phyloP scores from a whole-genome alignment of 2,113 vertebrate genomes.

The Odobenus rosmarus region DNA sequence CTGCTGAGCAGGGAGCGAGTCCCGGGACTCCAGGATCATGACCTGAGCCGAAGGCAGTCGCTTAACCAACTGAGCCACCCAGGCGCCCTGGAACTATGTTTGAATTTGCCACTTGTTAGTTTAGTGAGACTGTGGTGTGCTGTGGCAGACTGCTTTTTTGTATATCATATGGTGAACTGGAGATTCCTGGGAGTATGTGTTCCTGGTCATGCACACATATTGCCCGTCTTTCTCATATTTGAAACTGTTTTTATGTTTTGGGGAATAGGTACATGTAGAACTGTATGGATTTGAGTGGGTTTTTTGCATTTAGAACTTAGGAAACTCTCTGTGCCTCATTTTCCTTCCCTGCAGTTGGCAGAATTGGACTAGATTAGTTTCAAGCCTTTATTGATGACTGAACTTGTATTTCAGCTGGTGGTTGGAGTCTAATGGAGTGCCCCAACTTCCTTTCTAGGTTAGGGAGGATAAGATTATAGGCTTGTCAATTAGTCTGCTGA shows the following conservation, averaged over 20 bases:
- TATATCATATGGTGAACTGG: not conserved
- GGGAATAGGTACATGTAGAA: not conserved
- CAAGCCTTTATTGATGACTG: not conserved
- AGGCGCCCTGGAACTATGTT: not conserved
- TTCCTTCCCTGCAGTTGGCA: slow-evolving; percentile 29
- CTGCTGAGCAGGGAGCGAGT: too few relatives aligned
- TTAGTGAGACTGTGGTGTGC: not conserved
- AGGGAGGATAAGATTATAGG: not conserved
- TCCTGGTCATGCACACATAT: not conserved
- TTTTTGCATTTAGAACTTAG: not conserved
- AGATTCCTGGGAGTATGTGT: not conserved
- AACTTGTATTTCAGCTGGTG: slow-evolving; percentile 2
- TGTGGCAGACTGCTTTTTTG: not conserved
- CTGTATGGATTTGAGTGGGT: not conserved
- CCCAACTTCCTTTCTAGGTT: slow-evolving; percentile 29
- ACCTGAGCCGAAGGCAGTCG: too few relatives aligned
- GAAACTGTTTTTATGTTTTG: slow-evolving; percentile 38
- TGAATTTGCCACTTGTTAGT: slow-evolving; percentile 22
- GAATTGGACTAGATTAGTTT: slow-evolving; percentile 15
- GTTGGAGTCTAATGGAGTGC: not conserved
- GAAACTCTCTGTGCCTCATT: not conserved
- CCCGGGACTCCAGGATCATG: too few relatives aligned
- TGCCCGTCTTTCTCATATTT: not conserved
- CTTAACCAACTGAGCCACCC: too few relatives aligned
- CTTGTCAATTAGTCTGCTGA: not conserved